Conservation (phyloP, 92 coral and sea anemone genomes). For the Phenganax subtilis region DNA sequence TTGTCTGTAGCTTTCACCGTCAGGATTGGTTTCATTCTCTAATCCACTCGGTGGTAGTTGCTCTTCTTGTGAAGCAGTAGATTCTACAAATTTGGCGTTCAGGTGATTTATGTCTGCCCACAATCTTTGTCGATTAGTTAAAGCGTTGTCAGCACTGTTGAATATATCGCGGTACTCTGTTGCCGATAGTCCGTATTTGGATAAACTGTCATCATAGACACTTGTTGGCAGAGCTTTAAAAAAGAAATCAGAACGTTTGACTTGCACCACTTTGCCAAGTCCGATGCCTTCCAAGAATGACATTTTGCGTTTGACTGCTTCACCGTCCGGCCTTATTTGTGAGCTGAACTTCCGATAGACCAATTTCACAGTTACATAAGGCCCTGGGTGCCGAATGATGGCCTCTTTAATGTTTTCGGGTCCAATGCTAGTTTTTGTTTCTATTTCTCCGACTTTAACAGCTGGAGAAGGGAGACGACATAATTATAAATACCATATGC, state of each 20-base stretch:
- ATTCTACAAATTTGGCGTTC: conserved; percentile 20
- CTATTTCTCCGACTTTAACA: conserved; percentile 34
- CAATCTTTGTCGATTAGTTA: conserved; percentile 19
- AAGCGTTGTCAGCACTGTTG: conserved; percentile 10
- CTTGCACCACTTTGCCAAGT: conserved; percentile 33
- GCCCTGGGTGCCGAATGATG: conserved; percentile 34
- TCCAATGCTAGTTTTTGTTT: conserved; percentile 24
- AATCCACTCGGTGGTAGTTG: background rate
- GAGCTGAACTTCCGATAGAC: conserved; percentile 43
- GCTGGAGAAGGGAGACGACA: conserved; percentile 15
- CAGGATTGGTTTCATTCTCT: background rate
- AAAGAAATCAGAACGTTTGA: conserved; percentile 26
- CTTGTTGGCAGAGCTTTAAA: conserved; percentile 17
- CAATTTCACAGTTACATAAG: conserved; percentile 33
- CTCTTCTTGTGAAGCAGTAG: conserved; percentile 29
- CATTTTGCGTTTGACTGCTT: conserved; percentile 36
- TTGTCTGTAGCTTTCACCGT: no score
- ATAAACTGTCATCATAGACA: conserved; percentile 17
- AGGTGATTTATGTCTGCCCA: conserved; percentile 24
- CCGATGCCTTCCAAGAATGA: conserved; percentile 30
- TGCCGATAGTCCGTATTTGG: conserved; percentile 31
- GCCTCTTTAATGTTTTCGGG: conserved; percentile 31
- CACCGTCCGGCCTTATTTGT: conserved; percentile 35
- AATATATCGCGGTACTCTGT: conserved; percentile 28
- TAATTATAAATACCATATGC: background rate